Evolutionary conservation across 2,113 vertebrate genomes (phyloP).

Genomic region (Oncorhynchus nerka): DNA sequence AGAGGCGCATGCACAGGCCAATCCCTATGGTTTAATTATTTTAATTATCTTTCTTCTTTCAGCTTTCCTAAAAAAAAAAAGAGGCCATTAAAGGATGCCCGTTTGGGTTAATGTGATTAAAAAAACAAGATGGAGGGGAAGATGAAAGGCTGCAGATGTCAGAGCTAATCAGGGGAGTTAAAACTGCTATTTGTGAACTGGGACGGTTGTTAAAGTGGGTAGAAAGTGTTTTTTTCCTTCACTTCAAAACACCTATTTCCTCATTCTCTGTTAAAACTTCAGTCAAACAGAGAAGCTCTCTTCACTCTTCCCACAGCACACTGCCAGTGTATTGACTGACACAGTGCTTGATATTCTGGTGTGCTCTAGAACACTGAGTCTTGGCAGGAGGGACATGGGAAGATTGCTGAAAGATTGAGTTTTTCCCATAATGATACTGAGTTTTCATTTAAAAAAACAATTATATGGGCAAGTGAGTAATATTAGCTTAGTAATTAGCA

Average conservation of each 20-base stretch:
- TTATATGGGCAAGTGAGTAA: not conserved
- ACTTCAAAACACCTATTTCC: constrained; percentile 61
- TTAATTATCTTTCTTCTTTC: constrained; percentile 89
- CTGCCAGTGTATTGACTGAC: constrained; percentile 19
- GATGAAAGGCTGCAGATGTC: constrained; percentile 85
- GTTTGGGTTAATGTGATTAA: constrained; percentile 85
- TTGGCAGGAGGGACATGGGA: constrained; percentile 45
- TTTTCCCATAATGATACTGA: constrained; percentile 29
- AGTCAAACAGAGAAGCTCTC: constrained; percentile 43
- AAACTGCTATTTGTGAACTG: constrained; percentile 72
- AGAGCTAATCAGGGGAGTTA: constrained; percentile 78
- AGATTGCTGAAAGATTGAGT: constrained; percentile 32
- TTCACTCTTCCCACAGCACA: constrained; percentile 30
- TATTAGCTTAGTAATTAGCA: constrained; percentile 41
- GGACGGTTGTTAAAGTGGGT: constrained; percentile 71
- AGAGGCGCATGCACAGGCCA: constrained; percentile 46
- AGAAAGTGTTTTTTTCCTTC: constrained; percentile 61
- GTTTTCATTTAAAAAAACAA: constrained; percentile 33
- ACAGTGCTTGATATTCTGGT: constrained; percentile 55
- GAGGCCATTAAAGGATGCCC: constrained; percentile 84
- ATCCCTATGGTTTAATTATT: constrained; percentile 91
- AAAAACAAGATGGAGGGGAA: constrained; percentile 77
- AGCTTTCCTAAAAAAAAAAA: constrained; percentile 74
- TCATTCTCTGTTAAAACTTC: constrained; percentile 43
- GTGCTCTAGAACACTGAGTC: constrained; percentile 15